These are phyloP conservation scores for Nemotelus pantherinus DNA, from an alignment of 2,888 invertebrate species.

Conservation along the genomic window DNA sequence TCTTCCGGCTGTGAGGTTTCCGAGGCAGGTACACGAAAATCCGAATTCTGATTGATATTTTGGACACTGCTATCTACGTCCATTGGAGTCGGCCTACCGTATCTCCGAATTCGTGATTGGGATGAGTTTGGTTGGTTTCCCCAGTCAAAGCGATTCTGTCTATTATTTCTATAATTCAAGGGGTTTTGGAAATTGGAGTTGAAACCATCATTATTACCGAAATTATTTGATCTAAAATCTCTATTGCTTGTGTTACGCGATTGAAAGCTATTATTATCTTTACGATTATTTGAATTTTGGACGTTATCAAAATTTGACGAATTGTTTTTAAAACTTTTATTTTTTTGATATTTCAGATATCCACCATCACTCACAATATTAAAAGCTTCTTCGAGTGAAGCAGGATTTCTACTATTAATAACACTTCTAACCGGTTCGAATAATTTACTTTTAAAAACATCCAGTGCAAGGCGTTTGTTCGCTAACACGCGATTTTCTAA, in stretches of 20 bases:
- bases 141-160: too few species aligned
- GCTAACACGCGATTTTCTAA: neutral
- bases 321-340: too few species aligned
- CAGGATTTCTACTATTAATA: neutral
- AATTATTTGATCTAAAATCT: too few species aligned
- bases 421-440: neutral
- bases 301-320: neutral
- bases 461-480: neutral
- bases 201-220: too few species aligned
- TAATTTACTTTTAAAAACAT: neutral
- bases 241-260: too few species aligned
- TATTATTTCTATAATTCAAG: too few species aligned
- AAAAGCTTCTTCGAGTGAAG: neutral
- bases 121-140: too few species aligned
- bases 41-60: neutral
- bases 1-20: neutral
- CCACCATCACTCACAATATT: neutral
- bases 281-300: neutral
- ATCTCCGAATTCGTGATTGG: too few species aligned
- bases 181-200: too few species aligned
- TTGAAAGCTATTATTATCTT: too few species aligned
- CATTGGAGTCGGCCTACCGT: too few species aligned
- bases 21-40: slow-evolving; percentile 3
- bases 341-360: neutral
- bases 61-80: too few species aligned